Evolutionary conservation across 2,888 invertebrate genomes (phyloP).

Genomic region (Aplocera efformata): DNA sequence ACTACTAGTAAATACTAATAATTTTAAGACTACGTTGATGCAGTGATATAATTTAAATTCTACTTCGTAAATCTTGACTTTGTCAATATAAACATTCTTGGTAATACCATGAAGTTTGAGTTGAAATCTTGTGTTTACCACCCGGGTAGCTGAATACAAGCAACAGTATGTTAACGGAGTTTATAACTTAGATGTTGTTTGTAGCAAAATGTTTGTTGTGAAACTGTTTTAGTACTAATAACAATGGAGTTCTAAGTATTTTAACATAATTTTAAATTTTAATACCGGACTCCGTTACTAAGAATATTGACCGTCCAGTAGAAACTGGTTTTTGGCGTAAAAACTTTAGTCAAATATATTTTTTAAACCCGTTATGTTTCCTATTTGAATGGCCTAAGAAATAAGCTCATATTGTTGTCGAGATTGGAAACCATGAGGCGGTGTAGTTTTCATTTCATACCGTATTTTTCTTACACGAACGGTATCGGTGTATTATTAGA

Average conservation of each 20-base stretch:
- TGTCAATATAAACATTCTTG: background rate
- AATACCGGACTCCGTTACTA: no score
- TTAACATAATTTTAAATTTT: no score
- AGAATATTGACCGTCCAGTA: no score
- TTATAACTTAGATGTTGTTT: conserved; percentile 1
- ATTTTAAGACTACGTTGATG: no score
- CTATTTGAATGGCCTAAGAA: no score
- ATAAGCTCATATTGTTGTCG: conserved; percentile 47
- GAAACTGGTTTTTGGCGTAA: no score
- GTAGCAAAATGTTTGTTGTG: conserved; percentile 1
- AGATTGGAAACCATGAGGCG: conserved; percentile 68
- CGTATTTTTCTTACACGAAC: conserved; percentile 72
- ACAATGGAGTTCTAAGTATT: no score
- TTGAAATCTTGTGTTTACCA: conserved; percentile 3
- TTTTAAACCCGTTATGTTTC: no score
- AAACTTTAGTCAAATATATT: no score
- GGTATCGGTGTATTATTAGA: conserved; percentile 75
- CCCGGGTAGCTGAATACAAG: conserved; percentile 1
- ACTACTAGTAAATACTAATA: no score
- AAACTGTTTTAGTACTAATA: conserved; percentile 8
- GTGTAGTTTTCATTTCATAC: conserved; percentile 70
- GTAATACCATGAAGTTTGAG: conserved; percentile 3
- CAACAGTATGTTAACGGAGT: conserved; percentile 2
- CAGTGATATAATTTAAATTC: no score
- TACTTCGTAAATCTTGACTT: no score